Conservation (phyloP, 1,140 invertebrate species). For the Orius insidiosus region DNA sequence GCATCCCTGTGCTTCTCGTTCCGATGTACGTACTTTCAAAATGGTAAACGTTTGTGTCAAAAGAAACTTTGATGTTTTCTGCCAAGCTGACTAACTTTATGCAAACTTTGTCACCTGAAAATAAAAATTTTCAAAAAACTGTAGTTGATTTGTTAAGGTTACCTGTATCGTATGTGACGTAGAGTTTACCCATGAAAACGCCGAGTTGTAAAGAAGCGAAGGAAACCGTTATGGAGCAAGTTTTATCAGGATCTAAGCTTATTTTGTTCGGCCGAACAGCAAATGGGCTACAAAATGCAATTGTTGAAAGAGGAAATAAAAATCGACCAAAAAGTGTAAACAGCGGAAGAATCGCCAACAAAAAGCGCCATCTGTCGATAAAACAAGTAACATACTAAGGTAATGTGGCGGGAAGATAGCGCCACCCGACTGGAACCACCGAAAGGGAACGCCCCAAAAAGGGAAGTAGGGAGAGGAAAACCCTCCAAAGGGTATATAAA, state of each 20-base stretch:
- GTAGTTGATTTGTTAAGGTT: not conserved
- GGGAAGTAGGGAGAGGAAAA: too few relatives aligned
- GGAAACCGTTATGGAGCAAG: not conserved
- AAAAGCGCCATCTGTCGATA: too few relatives aligned
- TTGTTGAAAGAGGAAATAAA: too few relatives aligned
- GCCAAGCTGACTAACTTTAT: not conserved
- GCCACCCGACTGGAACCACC: too few relatives aligned
- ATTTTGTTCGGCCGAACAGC: not conserved
- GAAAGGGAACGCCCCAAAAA: too few relatives aligned
- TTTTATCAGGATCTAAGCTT: slow-evolving; percentile 1
- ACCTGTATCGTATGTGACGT: slow-evolving; percentile 6
- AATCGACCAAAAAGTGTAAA: too few relatives aligned
- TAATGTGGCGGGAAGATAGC: too few relatives aligned
- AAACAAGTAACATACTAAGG: too few relatives aligned
- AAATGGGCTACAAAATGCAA: slow-evolving; percentile 1
- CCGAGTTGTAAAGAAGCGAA: slow-evolving; percentile 1
- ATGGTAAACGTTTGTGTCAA: not conserved
- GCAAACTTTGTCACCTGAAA: slow-evolving; percentile 3
- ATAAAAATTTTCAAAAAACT: too few relatives aligned
- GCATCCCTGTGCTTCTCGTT: not conserved
- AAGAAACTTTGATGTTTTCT: not conserved
- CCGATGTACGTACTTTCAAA: not conserved
- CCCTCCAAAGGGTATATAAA: too few relatives aligned
- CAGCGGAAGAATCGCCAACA: too few relatives aligned
- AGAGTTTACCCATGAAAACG: not conserved